Conservation (phyloP, 2,113 vertebrate species). For the Bufo gargarizans region DNA sequence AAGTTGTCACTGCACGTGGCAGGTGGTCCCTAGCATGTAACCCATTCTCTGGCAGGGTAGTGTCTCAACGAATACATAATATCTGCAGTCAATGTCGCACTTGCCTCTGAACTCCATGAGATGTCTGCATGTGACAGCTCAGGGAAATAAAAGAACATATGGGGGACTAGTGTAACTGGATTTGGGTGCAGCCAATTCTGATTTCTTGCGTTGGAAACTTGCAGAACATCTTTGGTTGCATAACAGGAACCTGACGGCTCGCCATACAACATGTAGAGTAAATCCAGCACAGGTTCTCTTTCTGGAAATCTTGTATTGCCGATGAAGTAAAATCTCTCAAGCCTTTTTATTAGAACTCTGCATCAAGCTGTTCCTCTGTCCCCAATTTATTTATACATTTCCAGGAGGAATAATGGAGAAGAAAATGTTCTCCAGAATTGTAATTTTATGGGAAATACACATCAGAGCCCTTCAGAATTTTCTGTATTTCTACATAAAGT, state of each 20-base stretch:
- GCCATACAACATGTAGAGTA: too few relatives aligned
- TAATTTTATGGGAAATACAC: too few relatives aligned
- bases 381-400: too few relatives aligned
- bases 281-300: too few relatives aligned
- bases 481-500: too few relatives aligned
- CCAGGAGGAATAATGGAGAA: too few relatives aligned
- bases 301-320: too few relatives aligned
- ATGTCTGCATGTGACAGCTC: not conserved
- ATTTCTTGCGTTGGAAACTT: not conserved
- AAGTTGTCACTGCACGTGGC: constrained; percentile 38
- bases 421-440: too few relatives aligned
- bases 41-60: constrained; percentile 3
- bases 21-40: constrained; percentile 43
- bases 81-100: not conserved
- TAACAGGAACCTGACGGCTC: not conserved
- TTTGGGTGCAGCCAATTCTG: not conserved
- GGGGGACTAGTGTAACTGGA: not conserved
- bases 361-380: too few relatives aligned
- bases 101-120: not conserved
- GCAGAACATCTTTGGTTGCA: not conserved
- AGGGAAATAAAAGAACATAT: not conserved
- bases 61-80: not conserved
- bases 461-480: too few relatives aligned
- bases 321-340: too few relatives aligned
- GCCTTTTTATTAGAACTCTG: too few relatives aligned